phyloP scores from a whole-genome alignment of 2,797 vertebrate species.

The Gymnodraco acuticeps region DNA sequence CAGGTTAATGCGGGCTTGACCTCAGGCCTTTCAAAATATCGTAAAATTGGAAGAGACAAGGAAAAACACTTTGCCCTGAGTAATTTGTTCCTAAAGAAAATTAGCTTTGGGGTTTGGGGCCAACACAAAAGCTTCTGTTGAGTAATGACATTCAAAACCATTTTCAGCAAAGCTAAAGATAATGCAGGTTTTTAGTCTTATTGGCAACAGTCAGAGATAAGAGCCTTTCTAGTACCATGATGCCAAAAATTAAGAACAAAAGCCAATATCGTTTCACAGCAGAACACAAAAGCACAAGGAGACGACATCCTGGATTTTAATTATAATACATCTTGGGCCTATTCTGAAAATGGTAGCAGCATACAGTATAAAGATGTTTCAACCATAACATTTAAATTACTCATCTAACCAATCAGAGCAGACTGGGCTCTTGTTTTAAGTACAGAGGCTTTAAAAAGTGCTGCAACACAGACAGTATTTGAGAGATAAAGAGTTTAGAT shows the following conservation, averaged over 20 bases:
- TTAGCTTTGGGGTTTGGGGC: conserved; percentile 27
- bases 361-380: neutral
- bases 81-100: conserved; percentile 37
- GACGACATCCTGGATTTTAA: conserved; percentile 16
- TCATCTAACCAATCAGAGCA: no score
- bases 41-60: conserved; percentile 14
- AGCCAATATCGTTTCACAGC: conserved; percentile 35
- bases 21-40: neutral
- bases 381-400: conserved; percentile 15
- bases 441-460: no score
- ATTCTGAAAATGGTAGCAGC: neutral
- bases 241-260: conserved; percentile 53
- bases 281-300: conserved; percentile 16
- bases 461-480: no score
- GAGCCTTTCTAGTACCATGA: conserved; percentile 15
- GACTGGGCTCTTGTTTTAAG: no score
- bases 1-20: neutral
- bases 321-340: neutral
- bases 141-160: conserved; percentile 35
- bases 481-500: conserved; percentile 1
- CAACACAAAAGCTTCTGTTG: conserved; percentile 29
- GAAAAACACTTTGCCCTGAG: conserved; percentile 16
- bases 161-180: conserved; percentile 42
- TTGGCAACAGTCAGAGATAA: conserved; percentile 51
- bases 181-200: conserved; percentile 43